Base-by-base conservation (phyloP, 2,888 invertebrate species). In the Phrixothrix hirtus region DNA sequence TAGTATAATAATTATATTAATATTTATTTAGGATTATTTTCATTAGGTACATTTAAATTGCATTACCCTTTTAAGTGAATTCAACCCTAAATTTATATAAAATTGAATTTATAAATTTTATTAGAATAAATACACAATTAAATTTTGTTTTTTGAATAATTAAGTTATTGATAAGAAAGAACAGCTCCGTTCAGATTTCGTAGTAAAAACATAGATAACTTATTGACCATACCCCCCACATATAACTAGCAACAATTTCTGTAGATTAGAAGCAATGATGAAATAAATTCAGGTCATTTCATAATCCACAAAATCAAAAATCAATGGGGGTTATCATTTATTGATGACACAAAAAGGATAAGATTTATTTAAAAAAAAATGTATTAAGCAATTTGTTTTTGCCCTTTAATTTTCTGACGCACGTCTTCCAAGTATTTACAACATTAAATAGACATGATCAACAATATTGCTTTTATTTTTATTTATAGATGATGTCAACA, bases 321-420 rank as follows among this genome's bases (percentile, higher is more conserved):
- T 49, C 16, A n/a, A 16, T 17, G 17, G 21, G 31, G 55, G 55
- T 55, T 55, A 55, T 55, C 55, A 13, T n/a, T 7, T 13, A 16
- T 45, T 34, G 21, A 30, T 37, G 43, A 21, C 37, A 48, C 32
- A 42, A 32, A 21, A 37, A 35, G 34, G 54, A 43, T 48, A 54
- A 53, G 30, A 43, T 39, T 32, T 32, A 43, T n/a, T 43, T 49
- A 29, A 54, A 44, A 54, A n/a, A n/a, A n/a, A n/a, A n/a, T 54
- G 38, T 14, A 13, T 54, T 52, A 46, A 46, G 52, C 39, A 52
- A 52, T 36, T 30, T 46, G 36, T 52, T 52, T 46, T 51, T 35
- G n/a, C n/a, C n/a, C 29, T 36, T 21, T 21, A 34, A 14, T 39
- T 17, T 15, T 25, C 15, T 46, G 42, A 43, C 42, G 42, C 26